Conservation (phyloP, 2,113 vertebrate genomes). For the Apteryx owenii region DNA sequence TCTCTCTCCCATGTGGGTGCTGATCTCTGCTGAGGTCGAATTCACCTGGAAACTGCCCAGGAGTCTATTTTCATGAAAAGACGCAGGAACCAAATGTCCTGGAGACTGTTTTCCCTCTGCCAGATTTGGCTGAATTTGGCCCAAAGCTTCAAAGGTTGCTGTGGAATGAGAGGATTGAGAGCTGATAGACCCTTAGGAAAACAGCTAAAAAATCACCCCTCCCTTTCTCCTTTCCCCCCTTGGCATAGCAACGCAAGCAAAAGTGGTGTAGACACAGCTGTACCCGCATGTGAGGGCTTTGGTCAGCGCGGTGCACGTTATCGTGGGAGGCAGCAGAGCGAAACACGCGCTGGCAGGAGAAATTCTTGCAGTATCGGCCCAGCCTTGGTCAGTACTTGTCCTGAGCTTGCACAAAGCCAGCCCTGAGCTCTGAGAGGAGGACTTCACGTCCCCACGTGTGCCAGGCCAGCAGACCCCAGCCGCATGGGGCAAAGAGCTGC, state of each 20-base stretch:
- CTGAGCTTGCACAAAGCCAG: background rate
- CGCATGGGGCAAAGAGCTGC: background rate
- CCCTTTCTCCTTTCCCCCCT: background rate
- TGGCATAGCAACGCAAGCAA: conserved; percentile 52
- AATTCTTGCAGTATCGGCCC: conserved; percentile 14
- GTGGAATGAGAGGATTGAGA: background rate
- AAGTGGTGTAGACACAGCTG: conserved; percentile 64
- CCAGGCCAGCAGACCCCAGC: background rate
- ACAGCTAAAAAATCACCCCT: background rate
- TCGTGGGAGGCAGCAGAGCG: background rate
- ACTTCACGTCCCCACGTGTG: rapidly evolving
- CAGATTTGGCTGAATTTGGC: background rate
- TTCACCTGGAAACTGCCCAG: background rate
- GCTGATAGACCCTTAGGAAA: background rate
- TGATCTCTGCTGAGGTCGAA: background rate
- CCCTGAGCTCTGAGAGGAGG: rapidly evolving
- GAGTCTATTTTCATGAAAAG: background rate
- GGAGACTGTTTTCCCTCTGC: background rate
- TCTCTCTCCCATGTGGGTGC: background rate
- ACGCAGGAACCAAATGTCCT: background rate
- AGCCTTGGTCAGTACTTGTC: background rate
- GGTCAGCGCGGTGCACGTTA: background rate
- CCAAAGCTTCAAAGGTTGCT: background rate
- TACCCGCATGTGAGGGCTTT: conserved; percentile 6
- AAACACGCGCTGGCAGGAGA: background rate